Evolutionary conservation across 2,797 vertebrate species (phyloP).

Genomic region (Helostoma temminkii): DNA sequence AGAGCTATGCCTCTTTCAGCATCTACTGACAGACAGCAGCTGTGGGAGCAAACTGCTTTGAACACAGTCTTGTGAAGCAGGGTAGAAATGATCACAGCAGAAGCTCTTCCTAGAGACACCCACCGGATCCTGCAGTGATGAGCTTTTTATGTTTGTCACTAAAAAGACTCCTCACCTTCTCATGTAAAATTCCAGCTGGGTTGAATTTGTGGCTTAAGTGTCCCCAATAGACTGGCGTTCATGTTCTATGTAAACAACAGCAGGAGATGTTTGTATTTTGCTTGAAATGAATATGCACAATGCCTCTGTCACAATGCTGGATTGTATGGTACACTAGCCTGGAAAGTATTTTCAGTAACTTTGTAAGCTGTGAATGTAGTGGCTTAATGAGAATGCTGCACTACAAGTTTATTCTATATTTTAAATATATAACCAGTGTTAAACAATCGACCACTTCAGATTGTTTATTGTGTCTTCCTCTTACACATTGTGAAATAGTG

Average conservation of each 20-base stretch:
- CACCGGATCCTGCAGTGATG: conserved; percentile 30
- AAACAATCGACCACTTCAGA: conserved; percentile 15
- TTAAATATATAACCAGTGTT: conserved; percentile 32
- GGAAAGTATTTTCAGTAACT: conserved; percentile 37
- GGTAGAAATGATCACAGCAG: conserved; percentile 35
- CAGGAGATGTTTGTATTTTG: conserved; percentile 31
- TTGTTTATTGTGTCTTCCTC: conserved; percentile 36
- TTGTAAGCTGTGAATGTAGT: conserved; percentile 52
- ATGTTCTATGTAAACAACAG: conserved; percentile 22
- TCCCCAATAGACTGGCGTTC: conserved; percentile 21
- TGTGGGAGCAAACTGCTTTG: conserved; percentile 10
- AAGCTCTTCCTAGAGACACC: conserved; percentile 26
- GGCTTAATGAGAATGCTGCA: conserved; percentile 51
- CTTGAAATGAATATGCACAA: conserved; percentile 29
- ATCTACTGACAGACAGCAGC: conserved; percentile 66
- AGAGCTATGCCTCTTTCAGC: conserved; percentile 73
- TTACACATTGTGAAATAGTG: conserved; percentile 35
- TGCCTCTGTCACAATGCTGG: conserved; percentile 31
- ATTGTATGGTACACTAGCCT: conserved; percentile 8
- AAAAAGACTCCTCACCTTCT: conserved; percentile 19
- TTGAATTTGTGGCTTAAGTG: conserved; percentile 27
- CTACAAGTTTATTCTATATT: conserved; percentile 35
- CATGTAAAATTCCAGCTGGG: conserved; percentile 13
- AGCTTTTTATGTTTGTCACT: conserved; percentile 32
- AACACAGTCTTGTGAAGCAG: conserved; percentile 27